Base-by-base conservation (phyloP, 1,140 invertebrate genomes). In the Saccostrea echinata region DNA sequence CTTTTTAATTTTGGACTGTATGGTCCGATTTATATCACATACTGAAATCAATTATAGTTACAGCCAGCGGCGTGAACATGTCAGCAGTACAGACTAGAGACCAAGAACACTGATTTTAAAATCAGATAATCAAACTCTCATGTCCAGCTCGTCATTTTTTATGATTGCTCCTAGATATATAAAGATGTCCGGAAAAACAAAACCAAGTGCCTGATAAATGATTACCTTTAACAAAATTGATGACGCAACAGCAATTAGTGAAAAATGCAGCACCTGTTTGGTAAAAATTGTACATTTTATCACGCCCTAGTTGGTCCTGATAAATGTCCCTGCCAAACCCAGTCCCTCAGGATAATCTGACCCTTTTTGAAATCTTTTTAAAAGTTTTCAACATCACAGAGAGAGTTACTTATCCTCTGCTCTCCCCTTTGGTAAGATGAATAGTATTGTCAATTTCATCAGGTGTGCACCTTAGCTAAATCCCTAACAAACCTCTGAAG, bases 111-210 rank as follows among this genome's bases (percentile, higher is more conserved):
- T 33, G 68, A 76, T 76, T 33, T 76, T 30, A 76, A 76, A 76
- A 76, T 33, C 68, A 27, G 68, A 76, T 76, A 76, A 76, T 76
- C 68, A 76, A 30, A 33, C 27, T 11, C 27, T 30, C 27, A 76
- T 76, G 68, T 76, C 68, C 68, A 76, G 24, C 13, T 76, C 33
- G 68, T 33, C 68, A 76, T 76, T 76, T 76, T 76, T 61, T 30
- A 27, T 27, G 27, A 76, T 6, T 33, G 68, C 68, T 76, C 27
- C 68, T 3, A 33, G 68, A 30, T 76, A 76, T 76, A 16, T 76
- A 76, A 76, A 76, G 68, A 76, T 76, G 68, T 76, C 68, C 68
- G 33, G 27, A 76, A 27, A 76, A 76, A 76, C 68, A 76, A n/a
- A 76, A 76, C 27, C 33, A 30, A 76, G 27, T 76, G 27, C 68